Evolutionary conservation across 2,888 invertebrate species (phyloP).

Genomic region (Chouioia cunea): DNA sequence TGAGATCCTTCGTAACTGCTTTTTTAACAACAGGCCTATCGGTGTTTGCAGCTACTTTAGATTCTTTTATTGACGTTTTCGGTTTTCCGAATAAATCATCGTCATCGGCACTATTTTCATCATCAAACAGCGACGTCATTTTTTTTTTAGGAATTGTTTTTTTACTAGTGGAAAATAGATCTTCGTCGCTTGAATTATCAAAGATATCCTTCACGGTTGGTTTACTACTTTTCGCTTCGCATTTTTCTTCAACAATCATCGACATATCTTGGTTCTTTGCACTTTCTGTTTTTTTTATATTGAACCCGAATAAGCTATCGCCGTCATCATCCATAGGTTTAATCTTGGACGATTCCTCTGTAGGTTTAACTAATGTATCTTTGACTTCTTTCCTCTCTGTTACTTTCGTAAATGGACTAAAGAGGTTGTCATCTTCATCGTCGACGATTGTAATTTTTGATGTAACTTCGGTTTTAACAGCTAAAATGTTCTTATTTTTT

Average conservation of each 20-base stretch:
- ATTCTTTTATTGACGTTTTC: conserved; percentile 27
- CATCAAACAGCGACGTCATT: conserved; percentile 53
- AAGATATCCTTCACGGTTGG: conserved; percentile 60
- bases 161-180: conserved; percentile 59
- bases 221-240: conserved; percentile 46
- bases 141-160: conserved; percentile 50
- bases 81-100: conserved; percentile 57
- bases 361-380: no score
- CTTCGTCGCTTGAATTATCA: conserved; percentile 60
- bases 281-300: conserved; percentile 41
- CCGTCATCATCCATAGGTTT: conserved; percentile 55
- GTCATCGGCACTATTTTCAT: conserved; percentile 52
- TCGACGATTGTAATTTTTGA: not conserved
- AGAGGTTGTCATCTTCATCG: no score
- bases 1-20: conserved; percentile 60
- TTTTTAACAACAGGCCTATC: conserved; percentile 54
- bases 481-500: conserved; percentile 23
- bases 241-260: conserved; percentile 19
- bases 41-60: conserved; percentile 10
- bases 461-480: not conserved
- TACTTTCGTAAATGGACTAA: no score
- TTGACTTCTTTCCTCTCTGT: no score
- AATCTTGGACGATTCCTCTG: no score
- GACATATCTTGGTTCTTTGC: conserved; percentile 1
- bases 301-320: conserved; percentile 58